phyloP scores from a whole-genome alignment of 2,113 vertebrate genomes.

The Athene noctua region DNA sequence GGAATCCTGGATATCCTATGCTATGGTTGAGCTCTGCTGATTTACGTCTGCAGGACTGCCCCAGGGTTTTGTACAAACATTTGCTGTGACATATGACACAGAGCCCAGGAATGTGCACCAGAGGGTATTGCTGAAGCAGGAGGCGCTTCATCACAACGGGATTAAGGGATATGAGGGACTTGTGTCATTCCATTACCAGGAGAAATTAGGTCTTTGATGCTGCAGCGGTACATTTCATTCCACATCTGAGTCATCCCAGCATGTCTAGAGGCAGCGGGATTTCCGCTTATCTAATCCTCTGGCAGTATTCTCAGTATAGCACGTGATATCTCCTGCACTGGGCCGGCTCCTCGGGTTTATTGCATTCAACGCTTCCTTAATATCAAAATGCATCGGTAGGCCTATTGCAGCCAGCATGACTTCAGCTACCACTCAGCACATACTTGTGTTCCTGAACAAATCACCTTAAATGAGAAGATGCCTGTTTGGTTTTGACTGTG shows the following conservation, averaged over 20 bases:
- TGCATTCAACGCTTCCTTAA: neutral
- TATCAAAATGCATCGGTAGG: neutral
- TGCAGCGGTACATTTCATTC: neutral
- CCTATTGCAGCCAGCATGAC: neutral
- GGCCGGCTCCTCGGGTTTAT: neutral
- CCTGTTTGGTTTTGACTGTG: neutral
- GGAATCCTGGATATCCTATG: neutral
- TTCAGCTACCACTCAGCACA: neutral
- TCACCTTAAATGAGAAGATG: neutral
- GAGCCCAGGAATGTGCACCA: neutral
- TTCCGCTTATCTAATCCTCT: neutral
- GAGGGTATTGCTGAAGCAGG: neutral
- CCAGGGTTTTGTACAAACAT: neutral
- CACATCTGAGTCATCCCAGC: neutral
- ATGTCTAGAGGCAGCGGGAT: neutral
- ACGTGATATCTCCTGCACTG: accelerated
- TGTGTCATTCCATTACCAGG: neutral
- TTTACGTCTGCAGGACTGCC: neutral
- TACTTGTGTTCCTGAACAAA: neutral
- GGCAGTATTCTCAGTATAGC: neutral
- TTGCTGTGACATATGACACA: neutral
- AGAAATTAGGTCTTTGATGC: neutral
- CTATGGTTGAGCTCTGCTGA: neutral
- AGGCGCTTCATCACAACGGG: neutral
- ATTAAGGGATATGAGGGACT: neutral